Evolutionary conservation across 1,140 invertebrate genomes (phyloP).

Genomic region (Euborellia annulipes): DNA sequence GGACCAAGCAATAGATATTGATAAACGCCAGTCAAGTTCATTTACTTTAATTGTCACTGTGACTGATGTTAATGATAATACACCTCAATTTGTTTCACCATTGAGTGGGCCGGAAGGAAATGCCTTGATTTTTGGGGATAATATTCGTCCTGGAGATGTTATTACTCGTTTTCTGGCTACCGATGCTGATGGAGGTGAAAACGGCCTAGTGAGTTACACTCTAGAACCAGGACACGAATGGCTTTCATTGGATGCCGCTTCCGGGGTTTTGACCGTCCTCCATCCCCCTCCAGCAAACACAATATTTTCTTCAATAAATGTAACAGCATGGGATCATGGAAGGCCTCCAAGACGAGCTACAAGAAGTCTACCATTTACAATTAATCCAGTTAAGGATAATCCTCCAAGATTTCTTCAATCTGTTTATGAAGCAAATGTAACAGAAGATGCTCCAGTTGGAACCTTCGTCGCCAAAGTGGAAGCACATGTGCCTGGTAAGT

Average conservation of each 20-base stretch:
- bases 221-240: slow-evolving; percentile 41
- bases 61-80: slow-evolving; percentile 75
- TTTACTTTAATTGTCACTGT: slow-evolving; percentile 69
- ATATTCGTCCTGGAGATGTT: background rate
- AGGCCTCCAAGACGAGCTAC: slow-evolving; percentile 44
- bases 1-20: slow-evolving; percentile 54
- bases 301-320: slow-evolving; percentile 26
- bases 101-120: slow-evolving; percentile 19
- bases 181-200: slow-evolving; percentile 70
- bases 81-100: slow-evolving; percentile 60
- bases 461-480: slow-evolving; percentile 60
- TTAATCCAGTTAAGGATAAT: slow-evolving; percentile 56
- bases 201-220: slow-evolving; percentile 71
- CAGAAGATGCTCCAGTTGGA: slow-evolving; percentile 61
- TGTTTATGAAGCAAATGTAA: slow-evolving; percentile 57
- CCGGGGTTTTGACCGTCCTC: no score
- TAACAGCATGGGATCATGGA: slow-evolving; percentile 72
- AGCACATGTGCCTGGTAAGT: slow-evolving; percentile 50
- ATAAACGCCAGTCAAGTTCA: slow-evolving; percentile 50
- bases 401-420: slow-evolving; percentile 64
- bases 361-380: slow-evolving; percentile 43
- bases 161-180: slow-evolving; percentile 50
- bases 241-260: slow-evolving; percentile 14
- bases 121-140: slow-evolving; percentile 3
- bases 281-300: no score